phyloP scores from a whole-genome alignment of 2,113 vertebrate species.

The Siphamia tubifer region DNA sequence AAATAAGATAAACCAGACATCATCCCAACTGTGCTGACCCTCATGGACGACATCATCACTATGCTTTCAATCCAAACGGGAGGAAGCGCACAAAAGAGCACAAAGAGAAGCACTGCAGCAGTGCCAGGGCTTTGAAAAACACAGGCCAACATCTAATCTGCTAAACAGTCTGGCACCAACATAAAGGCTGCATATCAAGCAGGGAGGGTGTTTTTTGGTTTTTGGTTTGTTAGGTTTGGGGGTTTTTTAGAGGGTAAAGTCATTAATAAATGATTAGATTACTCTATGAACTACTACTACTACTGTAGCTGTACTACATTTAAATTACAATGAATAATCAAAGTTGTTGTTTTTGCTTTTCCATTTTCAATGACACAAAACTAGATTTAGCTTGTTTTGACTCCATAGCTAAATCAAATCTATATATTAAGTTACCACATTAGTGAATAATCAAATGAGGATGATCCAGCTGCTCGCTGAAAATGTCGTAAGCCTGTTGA shows the following conservation, averaged over 20 bases:
- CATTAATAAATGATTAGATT: not conserved
- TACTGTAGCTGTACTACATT: not conserved
- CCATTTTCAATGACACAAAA: not conserved
- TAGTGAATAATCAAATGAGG: slow-evolving; percentile 57
- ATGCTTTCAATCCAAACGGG: not conserved
- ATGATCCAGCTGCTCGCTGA: slow-evolving; percentile 20
- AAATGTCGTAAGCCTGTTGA: not conserved
- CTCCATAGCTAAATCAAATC: slow-evolving; percentile 45
- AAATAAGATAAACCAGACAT: not conserved
- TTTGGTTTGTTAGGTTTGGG: too few relatives aligned
- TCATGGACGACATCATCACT: not conserved
- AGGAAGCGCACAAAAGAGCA: slow-evolving; percentile 13
- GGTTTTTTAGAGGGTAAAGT: not conserved
- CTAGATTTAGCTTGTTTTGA: slow-evolving; percentile 23
- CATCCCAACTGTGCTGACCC: not conserved
- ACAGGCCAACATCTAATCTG: slow-evolving; percentile 30
- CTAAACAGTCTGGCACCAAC: slow-evolving; percentile 19
- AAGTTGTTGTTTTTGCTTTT: not conserved
- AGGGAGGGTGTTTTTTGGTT: not conserved
- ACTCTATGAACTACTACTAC: not conserved
- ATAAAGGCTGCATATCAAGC: slow-evolving; percentile 16
- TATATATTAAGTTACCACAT: slow-evolving; percentile 55
- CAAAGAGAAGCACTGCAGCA: slow-evolving; percentile 5
- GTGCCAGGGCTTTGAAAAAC: slow-evolving; percentile 19
- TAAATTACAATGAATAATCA: not conserved